These are phyloP conservation scores for Sphaeridia pumilis DNA, from an alignment of 2,888 invertebrate species.

Conservation along the genomic window DNA sequence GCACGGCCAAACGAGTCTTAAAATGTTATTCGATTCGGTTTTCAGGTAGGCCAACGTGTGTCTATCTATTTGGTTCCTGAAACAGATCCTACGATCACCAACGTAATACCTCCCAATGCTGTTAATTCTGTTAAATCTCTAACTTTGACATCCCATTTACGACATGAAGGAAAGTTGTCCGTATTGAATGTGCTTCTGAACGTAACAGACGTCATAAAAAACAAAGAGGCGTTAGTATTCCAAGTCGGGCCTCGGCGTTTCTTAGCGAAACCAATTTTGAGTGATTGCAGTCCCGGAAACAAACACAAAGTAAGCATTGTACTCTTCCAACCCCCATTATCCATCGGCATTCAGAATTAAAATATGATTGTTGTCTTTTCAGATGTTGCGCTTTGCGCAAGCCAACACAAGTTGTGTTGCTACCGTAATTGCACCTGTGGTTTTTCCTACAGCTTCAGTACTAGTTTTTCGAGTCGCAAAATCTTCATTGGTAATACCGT, in stretches of 20 bases:
- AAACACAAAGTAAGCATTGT: slow-evolving; percentile 92
- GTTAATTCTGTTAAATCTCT: slow-evolving; percentile 50
- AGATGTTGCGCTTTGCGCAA: slow-evolving; percentile 89
- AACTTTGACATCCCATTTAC: slow-evolving; percentile 69
- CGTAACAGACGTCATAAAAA: slow-evolving; percentile 55
- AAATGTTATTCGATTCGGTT: too few species aligned
- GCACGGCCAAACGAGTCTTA: too few species aligned
- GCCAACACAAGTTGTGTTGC: slow-evolving; percentile 77
- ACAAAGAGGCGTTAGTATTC: slow-evolving; percentile 81
- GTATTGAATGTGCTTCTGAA: slow-evolving; percentile 76
- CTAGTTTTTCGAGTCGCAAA: slow-evolving; percentile 54
- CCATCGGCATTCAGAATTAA: slow-evolving; percentile 1
- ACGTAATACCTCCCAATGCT: slow-evolving; percentile 5
- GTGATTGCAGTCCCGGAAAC: slow-evolving; percentile 83
- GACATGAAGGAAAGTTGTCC: slow-evolving; percentile 94
- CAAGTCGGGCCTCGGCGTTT: slow-evolving; percentile 91
- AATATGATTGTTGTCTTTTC: too few species aligned
- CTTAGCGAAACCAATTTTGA: slow-evolving; percentile 75
- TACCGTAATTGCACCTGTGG: slow-evolving; percentile 85
- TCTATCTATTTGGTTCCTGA: slow-evolving; percentile 25
- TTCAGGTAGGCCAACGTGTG: slow-evolving; percentile 30
- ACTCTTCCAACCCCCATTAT: too few species aligned
- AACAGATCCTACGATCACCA: slow-evolving; percentile 1
- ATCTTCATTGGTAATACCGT: too few species aligned
- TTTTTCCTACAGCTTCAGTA: slow-evolving; percentile 78